Percentiles rank a stretch among this genome's conserved stretches.
phyloP scores from a whole-genome alignment of 2,797 vertebrate species.

The Scomberomorus guttatus region DNA sequence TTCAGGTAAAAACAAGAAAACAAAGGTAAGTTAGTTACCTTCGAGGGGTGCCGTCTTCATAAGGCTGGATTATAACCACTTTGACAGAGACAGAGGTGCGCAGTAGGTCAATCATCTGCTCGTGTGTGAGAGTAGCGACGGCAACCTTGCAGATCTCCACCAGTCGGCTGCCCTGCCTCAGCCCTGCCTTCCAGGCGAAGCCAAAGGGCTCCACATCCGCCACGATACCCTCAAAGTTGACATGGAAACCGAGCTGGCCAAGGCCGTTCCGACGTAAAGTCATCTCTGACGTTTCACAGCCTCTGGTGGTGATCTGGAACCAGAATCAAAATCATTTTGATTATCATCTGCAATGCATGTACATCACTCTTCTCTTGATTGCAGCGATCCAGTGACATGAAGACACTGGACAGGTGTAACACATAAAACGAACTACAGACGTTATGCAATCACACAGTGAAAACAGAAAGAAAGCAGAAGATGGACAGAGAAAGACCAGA shows the following conservation, averaged over 20 bases:
- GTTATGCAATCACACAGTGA: neutral
- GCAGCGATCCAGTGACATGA: neutral
- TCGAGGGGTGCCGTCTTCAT: conserved; percentile 94
- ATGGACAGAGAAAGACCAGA: neutral
- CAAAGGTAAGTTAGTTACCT: conserved; percentile 82
- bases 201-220: conserved; percentile 98
- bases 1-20: neutral
- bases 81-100: conserved; percentile 95
- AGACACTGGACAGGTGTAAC: neutral
- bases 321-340: neutral
- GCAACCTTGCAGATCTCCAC: conserved; percentile 99
- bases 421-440: neutral
- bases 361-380: neutral
- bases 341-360: conserved; percentile 8
- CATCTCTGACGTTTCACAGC: conserved; percentile 96
- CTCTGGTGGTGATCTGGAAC: conserved; percentile 92
- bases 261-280: conserved; percentile 93
- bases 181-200: conserved; percentile 97
- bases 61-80: conserved; percentile 97
- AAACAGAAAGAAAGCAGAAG: conserved; percentile 1
- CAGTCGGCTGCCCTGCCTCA: conserved; percentile 96
- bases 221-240: conserved; percentile 98
- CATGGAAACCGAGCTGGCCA: conserved; percentile 97
- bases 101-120: conserved; percentile 98
- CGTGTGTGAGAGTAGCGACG: conserved; percentile 95